Conservation (phyloP, 2,113 vertebrate species). For the Budorcas taxicolor region DNA sequence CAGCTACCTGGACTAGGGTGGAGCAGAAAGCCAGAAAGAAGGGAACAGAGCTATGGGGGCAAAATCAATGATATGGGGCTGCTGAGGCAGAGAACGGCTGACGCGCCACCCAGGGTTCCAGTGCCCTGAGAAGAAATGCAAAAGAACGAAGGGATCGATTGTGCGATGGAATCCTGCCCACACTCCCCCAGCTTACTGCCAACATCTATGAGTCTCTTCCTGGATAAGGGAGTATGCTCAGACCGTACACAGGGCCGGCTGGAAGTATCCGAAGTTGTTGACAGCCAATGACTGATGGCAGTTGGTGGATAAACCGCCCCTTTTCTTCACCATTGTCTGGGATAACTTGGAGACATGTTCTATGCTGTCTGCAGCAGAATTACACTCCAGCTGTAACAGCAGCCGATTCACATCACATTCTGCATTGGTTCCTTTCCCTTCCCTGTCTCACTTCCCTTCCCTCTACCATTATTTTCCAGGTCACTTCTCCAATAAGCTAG, state of each 20-base stretch:
- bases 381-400: background rate
- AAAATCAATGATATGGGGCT: background rate
- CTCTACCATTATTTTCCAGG: background rate
- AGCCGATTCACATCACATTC: background rate
- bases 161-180: background rate
- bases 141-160: background rate
- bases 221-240: background rate
- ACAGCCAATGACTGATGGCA: too few relatives aligned
- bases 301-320: background rate
- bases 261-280: background rate
- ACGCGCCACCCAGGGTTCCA: too few relatives aligned
- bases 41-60: background rate
- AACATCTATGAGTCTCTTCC: background rate
- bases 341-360: background rate
- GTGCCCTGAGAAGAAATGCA: background rate
- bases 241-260: too few relatives aligned
- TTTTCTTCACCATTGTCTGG: background rate
- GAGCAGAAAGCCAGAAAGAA: background rate
- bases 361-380: background rate
- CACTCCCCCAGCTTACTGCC: background rate
- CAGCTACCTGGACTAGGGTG: accelerated
- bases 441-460: background rate
- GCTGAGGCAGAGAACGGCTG: background rate
- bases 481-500: background rate
- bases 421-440: background rate